These are phyloP conservation scores for Gallinago jamesoni DNA, from an alignment of 2,113 vertebrate genomes.

Conservation along the genomic window DNA sequence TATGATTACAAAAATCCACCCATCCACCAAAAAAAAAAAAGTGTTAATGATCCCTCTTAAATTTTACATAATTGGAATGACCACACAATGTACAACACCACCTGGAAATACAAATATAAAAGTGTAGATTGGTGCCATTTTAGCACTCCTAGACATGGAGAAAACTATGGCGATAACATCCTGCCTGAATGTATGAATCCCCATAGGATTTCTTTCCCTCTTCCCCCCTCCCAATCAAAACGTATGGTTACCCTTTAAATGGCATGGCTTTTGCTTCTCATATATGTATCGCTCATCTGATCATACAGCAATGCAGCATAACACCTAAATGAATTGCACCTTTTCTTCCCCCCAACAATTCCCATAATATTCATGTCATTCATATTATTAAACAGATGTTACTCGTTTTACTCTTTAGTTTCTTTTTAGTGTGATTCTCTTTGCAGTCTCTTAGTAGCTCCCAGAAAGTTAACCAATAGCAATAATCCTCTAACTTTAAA, in stretches of 20 bases:
- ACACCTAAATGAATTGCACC: not conserved
- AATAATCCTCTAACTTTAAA: not conserved
- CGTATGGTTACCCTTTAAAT: not conserved
- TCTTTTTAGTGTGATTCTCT: not conserved
- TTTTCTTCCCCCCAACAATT: not conserved
- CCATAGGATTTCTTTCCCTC: not conserved
- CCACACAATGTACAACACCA: not conserved
- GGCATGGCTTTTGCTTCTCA: not conserved
- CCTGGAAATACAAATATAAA: not conserved
- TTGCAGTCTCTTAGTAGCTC: not conserved
- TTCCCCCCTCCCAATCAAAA: not conserved
- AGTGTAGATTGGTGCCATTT: not conserved
- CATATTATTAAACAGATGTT: not conserved
- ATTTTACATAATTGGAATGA: not conserved
- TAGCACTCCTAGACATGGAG: not conserved
- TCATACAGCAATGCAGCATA: not conserved
- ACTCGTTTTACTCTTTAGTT: not conserved
- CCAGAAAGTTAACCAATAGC: not conserved
- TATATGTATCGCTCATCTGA: not conserved
- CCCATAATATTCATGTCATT: not conserved
- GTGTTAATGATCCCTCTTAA: not conserved
- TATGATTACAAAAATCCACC: not conserved
- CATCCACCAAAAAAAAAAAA: not conserved
- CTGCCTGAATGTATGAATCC: not conserved
- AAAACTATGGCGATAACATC: not conserved